These are phyloP conservation scores for Eumeta japonica DNA, from an alignment of 1,140 invertebrate species.

Conservation along the genomic window DNA sequence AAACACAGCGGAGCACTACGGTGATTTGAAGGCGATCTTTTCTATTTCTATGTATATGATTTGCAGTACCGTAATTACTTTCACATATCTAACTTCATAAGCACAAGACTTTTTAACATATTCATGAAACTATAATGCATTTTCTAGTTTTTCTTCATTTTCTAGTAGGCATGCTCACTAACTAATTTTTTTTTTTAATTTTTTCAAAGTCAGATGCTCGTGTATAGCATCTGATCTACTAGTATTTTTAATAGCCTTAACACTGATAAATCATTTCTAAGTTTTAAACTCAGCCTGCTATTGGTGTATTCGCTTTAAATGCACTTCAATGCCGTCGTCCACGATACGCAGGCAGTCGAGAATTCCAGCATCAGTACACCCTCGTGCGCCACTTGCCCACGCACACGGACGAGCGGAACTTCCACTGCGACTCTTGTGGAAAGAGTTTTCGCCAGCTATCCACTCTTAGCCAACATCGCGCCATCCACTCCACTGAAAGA, in stretches of 20 bases:
- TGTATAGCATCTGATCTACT: neutral
- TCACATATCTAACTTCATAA: no score
- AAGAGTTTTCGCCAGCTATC: conserved; percentile 79
- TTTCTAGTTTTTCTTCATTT: no score
- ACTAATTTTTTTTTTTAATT: no score
- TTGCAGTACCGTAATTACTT: no score
- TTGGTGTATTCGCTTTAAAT: neutral
- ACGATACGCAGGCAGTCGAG: conserved; percentile 57
- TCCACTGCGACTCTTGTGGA: conserved; percentile 74
- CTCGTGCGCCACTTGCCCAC: conserved; percentile 79
- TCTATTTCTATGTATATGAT: no score
- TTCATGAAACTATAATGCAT: no score
- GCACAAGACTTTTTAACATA: no score
- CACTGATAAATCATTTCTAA: neutral
- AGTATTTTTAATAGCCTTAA: neutral
- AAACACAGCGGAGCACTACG: no score
- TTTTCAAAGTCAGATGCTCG: neutral
- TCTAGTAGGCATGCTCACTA: no score
- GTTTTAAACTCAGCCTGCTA: neutral
- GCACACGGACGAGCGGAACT: conserved; percentile 80
- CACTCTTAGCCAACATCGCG: conserved; percentile 70
- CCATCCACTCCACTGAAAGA: conserved; percentile 70
- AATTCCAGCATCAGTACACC: conserved; percentile 75
- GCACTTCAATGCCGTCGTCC: neutral
- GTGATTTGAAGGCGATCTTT: no score